phyloP scores from a whole-genome alignment of 2,888 invertebrate species.

The Brenthis ino region DNA sequence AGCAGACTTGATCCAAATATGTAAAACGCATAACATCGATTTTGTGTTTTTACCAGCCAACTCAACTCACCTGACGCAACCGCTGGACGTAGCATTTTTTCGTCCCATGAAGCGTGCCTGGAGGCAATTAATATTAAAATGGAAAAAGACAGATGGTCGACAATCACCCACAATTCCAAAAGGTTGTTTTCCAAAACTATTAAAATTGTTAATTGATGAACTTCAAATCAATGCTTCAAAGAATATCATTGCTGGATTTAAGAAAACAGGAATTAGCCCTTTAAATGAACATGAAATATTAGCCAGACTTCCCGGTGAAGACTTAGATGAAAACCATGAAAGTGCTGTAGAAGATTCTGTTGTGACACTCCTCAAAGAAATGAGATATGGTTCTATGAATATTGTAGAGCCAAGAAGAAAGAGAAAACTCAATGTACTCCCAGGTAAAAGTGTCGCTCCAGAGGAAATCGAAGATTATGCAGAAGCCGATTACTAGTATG shows the following conservation, averaged over 20 bases:
- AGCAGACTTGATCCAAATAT: too few relatives aligned
- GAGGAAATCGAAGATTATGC: constrained; percentile 24
- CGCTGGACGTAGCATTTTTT: too few relatives aligned
- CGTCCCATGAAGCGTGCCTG: too few relatives aligned
- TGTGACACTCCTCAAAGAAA: too few relatives aligned
- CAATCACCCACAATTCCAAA: constrained; percentile 14
- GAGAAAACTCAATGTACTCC: constrained; percentile 37
- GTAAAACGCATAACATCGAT: too few relatives aligned
- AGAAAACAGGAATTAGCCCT: constrained; percentile 18
- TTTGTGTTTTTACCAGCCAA: too few relatives aligned
- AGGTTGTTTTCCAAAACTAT: constrained; percentile 20
- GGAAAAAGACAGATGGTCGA: too few relatives aligned
- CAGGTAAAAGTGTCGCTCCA: constrained; percentile 36
- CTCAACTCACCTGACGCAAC: too few relatives aligned
- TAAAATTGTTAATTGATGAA: constrained; percentile 21
- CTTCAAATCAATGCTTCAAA: constrained; percentile 15
- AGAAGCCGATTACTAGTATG: too few relatives aligned
- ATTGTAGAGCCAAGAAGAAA: constrained; percentile 35
- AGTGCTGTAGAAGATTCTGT: too few relatives aligned
- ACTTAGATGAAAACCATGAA: constrained; percentile 29
- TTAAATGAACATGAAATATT: constrained; percentile 31
- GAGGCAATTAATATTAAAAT: too few relatives aligned
- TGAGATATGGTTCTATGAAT: constrained; percentile 28
- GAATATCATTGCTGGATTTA: constrained; percentile 24
- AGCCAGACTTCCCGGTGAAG: constrained; percentile 29